phyloP scores from a whole-genome alignment of 2,113 vertebrate genomes.

The Brachirus orientalis region DNA sequence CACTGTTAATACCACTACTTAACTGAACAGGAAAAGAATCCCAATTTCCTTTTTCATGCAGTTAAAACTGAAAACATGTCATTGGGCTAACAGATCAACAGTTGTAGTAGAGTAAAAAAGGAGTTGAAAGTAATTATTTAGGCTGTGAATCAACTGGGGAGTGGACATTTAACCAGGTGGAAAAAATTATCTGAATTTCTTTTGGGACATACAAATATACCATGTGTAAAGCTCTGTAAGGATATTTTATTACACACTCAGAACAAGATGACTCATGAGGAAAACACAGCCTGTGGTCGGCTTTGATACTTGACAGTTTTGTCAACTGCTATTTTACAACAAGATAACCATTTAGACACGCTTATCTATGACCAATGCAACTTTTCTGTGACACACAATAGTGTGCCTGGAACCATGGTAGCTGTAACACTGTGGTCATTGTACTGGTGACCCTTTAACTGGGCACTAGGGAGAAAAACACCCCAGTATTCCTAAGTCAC shows the following conservation, averaged over 20 bases:
- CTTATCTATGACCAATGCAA: slow-evolving; percentile 41
- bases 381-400: slow-evolving; percentile 58
- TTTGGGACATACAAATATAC: background rate
- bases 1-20: no score
- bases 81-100: slow-evolving; percentile 16
- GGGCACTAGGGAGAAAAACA: slow-evolving; percentile 52
- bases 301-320: slow-evolving; percentile 20
- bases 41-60: slow-evolving; percentile 35
- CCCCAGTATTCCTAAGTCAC: slow-evolving; percentile 43
- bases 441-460: slow-evolving; percentile 64
- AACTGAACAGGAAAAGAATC: slow-evolving; percentile 57
- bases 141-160: slow-evolving; percentile 16
- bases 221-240: background rate
- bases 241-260: background rate
- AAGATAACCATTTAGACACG: slow-evolving; percentile 50
- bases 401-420: slow-evolving; percentile 70
- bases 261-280: background rate
- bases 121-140: background rate
- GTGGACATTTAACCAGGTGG: slow-evolving; percentile 8
- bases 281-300: slow-evolving; percentile 2
- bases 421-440: slow-evolving; percentile 71
- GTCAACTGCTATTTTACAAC: slow-evolving; percentile 56
- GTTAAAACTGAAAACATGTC: slow-evolving; percentile 9
- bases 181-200: background rate
- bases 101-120: slow-evolving; percentile 19